These are phyloP conservation scores for Toxotes chatareus DNA, from an alignment of 2,113 vertebrate genomes.

Conservation along the genomic window DNA sequence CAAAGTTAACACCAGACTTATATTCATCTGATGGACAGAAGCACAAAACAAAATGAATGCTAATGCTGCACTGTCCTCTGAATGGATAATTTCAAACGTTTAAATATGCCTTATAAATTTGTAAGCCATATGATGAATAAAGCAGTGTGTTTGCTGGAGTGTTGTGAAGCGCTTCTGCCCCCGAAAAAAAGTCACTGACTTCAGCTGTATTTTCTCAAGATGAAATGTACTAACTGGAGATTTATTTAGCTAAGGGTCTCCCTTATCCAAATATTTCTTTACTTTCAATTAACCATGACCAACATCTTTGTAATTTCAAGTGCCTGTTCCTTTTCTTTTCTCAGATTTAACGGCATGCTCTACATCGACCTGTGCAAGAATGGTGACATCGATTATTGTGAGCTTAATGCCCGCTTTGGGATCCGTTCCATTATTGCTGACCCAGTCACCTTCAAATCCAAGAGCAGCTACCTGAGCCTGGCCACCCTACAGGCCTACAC, in stretches of 20 bases:
- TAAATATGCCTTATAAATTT: too few species aligned
- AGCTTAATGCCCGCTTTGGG: slow-evolving; percentile 97
- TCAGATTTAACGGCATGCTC: slow-evolving; percentile 96
- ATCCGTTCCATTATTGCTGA: slow-evolving; percentile 97
- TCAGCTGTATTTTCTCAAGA: too few species aligned
- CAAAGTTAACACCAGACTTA: neutral
- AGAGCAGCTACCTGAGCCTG: slow-evolving; percentile 96
- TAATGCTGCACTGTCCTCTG: neutral
- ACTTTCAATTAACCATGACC: neutral
- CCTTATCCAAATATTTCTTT: neutral
- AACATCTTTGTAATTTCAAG: neutral
- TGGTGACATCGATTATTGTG: slow-evolving; percentile 97
- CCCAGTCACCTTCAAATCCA: slow-evolving; percentile 97
- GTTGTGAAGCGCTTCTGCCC: too few species aligned
- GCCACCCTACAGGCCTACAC: slow-evolving; percentile 97
- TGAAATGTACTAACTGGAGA: too few species aligned
- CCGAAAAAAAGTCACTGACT: too few species aligned
- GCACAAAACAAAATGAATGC: neutral
- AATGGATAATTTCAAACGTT: too few species aligned
- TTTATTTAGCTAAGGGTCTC: too few species aligned
- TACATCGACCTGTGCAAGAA: slow-evolving; percentile 99
- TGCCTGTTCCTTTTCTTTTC: slow-evolving; percentile 18
- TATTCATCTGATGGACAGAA: neutral
- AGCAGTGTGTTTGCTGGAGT: too few species aligned
- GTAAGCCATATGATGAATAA: too few species aligned